Base-by-base conservation (phyloP, 92 coral and sea anemone species). In the Blastomussa wellsi region DNA sequence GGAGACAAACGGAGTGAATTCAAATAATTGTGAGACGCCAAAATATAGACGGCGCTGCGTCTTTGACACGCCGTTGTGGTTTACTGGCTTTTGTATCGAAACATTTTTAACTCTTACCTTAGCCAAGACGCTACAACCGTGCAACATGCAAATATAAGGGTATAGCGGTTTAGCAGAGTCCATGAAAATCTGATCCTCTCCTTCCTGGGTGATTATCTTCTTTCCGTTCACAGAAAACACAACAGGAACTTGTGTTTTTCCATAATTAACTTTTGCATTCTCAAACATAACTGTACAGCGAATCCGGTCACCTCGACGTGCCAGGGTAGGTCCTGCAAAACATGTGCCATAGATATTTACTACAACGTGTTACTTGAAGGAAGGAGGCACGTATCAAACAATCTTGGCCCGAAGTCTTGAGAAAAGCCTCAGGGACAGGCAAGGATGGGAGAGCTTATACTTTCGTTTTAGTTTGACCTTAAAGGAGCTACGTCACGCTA, bases 231-330 rank as follows among this genome's bases (percentile, higher is more conserved):
- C 39, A 26, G 79, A 24, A 17, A 75, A 75, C 11, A 32, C 16
- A 75, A 75, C 79, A 29, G 76, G 76, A 20, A 72, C 48, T 38
- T 38, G 15, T 6, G 14, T 32, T 13, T 49, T 10, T 48, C 41
- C 24, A 11, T 4, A 15, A 5, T 28, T 38, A 0, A 17, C 1
- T 53, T 17, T 49, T 13, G 1, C 22, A 4, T 38, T 16, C 64
- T 75, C 41, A 49, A 75, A 75, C 64, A 44, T 26, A 2, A 75
- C 64, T 48, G 79, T 75, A 19, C 78, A 74, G 17, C 79, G 79
- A 74, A 74, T 74, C 22, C 57, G 79, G 41, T 74, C 79, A 20
- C 79, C 79, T 20, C 79, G 79, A 35, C 60, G 64, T 29, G 79
- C 79, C 79, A 49, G 29, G 5, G 32, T 26, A 75, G 62, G 79